Conservation (phyloP, 2,888 invertebrate genomes). For the Phanerotoma sp. region DNA sequence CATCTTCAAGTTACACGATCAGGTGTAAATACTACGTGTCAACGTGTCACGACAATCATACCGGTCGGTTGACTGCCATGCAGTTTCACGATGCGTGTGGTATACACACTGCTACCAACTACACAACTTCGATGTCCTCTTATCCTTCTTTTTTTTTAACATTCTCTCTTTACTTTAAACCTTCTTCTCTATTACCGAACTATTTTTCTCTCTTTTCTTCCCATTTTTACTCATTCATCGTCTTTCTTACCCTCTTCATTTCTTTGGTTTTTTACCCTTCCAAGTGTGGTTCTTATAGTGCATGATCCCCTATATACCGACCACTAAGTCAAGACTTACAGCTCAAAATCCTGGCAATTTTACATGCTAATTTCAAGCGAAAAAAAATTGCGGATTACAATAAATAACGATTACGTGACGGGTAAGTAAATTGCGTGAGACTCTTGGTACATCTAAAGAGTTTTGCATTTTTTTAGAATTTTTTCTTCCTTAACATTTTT, state of each 20-base stretch:
- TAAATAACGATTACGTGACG: conserved; percentile 43
- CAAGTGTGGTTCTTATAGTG: conserved; percentile 1
- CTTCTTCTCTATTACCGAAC: too few relatives aligned
- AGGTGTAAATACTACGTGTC: conserved; percentile 46
- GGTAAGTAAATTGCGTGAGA: conserved; percentile 17
- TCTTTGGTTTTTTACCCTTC: too few relatives aligned
- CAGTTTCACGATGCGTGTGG: conserved; percentile 37
- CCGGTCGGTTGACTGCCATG: conserved; percentile 34
- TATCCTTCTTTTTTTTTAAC: conserved; percentile 6
- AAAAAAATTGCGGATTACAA: conserved; percentile 35
- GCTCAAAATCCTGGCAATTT: conserved; percentile 39
- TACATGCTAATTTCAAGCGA: conserved; percentile 40
- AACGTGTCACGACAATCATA: conserved; percentile 38
- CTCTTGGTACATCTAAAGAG: background rate
- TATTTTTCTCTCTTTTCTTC: conserved; percentile 15
- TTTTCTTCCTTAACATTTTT: background rate
- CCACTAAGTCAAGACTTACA: conserved; percentile 1
- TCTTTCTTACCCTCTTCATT: too few relatives aligned
- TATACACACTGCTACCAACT: conserved; percentile 21
- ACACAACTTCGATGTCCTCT: conserved; percentile 11
- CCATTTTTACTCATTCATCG: too few relatives aligned
- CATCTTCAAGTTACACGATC: conserved; percentile 35
- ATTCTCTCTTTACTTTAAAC: too few relatives aligned
- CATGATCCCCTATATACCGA: conserved; percentile 6
- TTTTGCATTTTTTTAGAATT: background rate